Evolutionary conservation across 2,113 vertebrate species (phyloP).

Genomic region (Naja naja): DNA sequence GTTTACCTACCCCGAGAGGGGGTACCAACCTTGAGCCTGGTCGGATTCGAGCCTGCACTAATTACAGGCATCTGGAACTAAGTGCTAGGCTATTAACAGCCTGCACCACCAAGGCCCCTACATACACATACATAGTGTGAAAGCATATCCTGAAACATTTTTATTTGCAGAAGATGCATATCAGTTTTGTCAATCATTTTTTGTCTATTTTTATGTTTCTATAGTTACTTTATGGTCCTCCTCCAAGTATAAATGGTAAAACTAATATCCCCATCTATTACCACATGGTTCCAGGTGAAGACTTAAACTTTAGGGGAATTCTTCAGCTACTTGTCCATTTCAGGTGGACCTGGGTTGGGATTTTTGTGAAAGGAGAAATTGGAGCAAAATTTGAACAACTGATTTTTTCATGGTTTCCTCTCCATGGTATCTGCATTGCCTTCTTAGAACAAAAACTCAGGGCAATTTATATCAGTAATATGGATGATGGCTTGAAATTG

Average conservation of each 20-base stretch:
- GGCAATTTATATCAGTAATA: neutral
- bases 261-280: neutral
- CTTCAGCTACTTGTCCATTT: neutral
- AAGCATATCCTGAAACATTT: neutral
- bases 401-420: neutral
- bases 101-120: too few relatives aligned
- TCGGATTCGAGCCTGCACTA: too few relatives aligned
- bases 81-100: too few relatives aligned
- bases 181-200: neutral
- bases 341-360: neutral
- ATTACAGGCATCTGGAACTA: too few relatives aligned
- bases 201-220: neutral
- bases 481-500: neutral
- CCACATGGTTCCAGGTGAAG: neutral
- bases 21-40: too few relatives aligned
- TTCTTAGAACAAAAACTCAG: neutral
- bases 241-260: neutral
- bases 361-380: neutral
- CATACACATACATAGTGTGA: neutral
- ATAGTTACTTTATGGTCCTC: neutral
- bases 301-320: neutral
- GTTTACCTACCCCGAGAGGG: too few relatives aligned
- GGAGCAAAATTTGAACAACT: neutral
- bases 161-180: neutral
- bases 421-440: neutral